A percentile compares a stretch with the other conserved stretches of the same genome.
phyloP scores from a whole-genome alignment of 2,888 invertebrate genomes.

The Nemurella pictetii region DNA sequence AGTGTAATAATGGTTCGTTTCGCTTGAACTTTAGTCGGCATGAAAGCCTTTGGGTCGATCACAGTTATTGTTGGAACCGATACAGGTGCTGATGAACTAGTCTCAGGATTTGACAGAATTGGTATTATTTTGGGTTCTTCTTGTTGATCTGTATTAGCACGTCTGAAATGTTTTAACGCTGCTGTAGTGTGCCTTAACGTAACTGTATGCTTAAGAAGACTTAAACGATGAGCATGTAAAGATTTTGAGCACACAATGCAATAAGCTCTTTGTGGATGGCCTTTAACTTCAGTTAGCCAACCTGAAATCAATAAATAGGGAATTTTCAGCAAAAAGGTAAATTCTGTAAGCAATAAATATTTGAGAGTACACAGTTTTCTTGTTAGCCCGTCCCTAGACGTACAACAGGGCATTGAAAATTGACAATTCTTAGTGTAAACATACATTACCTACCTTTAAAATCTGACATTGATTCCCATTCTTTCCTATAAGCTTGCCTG shows the following conservation, averaged over 20 bases:
- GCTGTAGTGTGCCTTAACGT: constrained; percentile 56
- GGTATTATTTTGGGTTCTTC: not conserved
- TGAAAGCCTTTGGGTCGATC: not conserved
- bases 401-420: not conserved
- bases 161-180: constrained; percentile 31
- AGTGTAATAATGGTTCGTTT: not conserved
- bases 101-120: not conserved
- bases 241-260: constrained; percentile 61
- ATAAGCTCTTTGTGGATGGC: constrained; percentile 59
- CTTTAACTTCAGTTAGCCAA: constrained; percentile 59
- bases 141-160: not conserved
- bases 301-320: constrained; percentile 49
- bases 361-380: not conserved
- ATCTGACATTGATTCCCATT: constrained; percentile 63
- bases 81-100: not conserved
- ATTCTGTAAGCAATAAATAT: too few relatives aligned
- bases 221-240: constrained; percentile 62
- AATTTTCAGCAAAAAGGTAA: not conserved
- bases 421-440: not conserved
- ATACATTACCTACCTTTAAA: constrained; percentile 56
- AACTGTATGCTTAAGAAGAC: constrained; percentile 62
- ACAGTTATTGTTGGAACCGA: not conserved
- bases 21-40: not conserved
- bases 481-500: constrained; percentile 61
- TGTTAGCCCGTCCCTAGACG: too few relatives aligned